Evolutionary conservation across 2,797 vertebrate genomes (phyloP), one percentile per base, ranked within the genome.

Genomic region (Pyrocephalus nanus): DNA sequence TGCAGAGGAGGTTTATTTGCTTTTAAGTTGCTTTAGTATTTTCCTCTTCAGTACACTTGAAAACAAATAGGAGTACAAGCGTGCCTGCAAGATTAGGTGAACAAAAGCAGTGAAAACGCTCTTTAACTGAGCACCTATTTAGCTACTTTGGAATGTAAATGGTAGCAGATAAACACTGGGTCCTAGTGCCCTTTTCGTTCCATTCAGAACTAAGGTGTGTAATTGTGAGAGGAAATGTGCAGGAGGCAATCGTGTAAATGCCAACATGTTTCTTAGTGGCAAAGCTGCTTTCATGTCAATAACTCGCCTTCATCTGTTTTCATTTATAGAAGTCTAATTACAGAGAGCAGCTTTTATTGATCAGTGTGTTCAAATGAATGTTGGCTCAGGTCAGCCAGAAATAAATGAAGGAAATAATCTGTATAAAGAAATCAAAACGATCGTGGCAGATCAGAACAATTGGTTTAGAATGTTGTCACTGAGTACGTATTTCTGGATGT

Each of bases 191-290:
- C 84, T 96, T 94, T 94, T 80, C 81, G 58, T 87, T 91, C 72
- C 74, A 80, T 86, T 87, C 83, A 80, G 50, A 77, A 22, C 57
- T 74, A 83, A 74, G 16, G 30, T 69, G 53, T 40, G 9, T 71
- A 93, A 93, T 94, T 93, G 76, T 42, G 61, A 80, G 84, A 92
- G 86, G 47, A 91, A 94, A 89, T 95, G 57, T 91, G 61, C 88
- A 93, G 74, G 53, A 92, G 69, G 93, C 78, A 95, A 91, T 95
- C 81, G 86, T 77, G 74, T 62, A 96, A 97, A 94, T 93, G 85
- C 81, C 81, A 93, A 89, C 92, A 92, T 50, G 11, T 91, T 94
- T 94, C 75, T 71, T 74, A 69, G 90, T 91, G 72, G 69, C 78
- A 91, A 89, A 87, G 72, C 57, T 89, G 84, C 92, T 95, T 95